phyloP scores from a whole-genome alignment of 2,797 vertebrate species.

The Podarcis lilfordi region DNA sequence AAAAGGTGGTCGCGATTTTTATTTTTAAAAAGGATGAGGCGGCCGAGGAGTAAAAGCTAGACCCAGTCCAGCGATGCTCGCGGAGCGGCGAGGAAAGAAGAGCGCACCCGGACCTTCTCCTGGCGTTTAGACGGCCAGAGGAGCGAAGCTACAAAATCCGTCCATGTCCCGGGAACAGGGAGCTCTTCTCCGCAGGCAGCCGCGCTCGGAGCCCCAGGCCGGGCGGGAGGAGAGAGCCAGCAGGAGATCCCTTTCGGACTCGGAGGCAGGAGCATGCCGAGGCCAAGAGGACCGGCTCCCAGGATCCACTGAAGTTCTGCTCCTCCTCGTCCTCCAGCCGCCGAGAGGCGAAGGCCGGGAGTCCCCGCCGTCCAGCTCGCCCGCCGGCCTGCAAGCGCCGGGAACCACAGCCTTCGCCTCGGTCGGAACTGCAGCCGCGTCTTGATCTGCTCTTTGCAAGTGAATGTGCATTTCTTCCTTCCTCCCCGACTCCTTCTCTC shows the following conservation, averaged over 20 bases:
- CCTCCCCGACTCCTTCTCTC: not conserved
- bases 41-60: conserved; percentile 14
- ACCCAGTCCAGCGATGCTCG: not conserved
- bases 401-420: not conserved
- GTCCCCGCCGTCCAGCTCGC: conserved; percentile 21
- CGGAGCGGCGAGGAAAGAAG: not conserved
- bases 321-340: not conserved
- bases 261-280: not conserved
- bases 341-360: not conserved
- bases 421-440: not conserved
- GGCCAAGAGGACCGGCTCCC: not conserved
- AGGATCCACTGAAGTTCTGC: not conserved
- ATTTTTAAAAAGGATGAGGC: conserved; percentile 1
- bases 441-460: not conserved
- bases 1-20: no score
- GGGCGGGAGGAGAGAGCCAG: not conserved
- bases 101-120: not conserved
- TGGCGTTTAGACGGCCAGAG: not conserved
- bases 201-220: not conserved
- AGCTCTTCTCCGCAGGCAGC: not conserved
- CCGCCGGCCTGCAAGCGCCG: not conserved
- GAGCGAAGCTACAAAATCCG: not conserved
- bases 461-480: not conserved
- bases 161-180: not conserved
- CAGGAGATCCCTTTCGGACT: not conserved